Evolutionary conservation across 2,113 vertebrate genomes (phyloP).

Genomic region (Chrysochloris asiatica): DNA sequence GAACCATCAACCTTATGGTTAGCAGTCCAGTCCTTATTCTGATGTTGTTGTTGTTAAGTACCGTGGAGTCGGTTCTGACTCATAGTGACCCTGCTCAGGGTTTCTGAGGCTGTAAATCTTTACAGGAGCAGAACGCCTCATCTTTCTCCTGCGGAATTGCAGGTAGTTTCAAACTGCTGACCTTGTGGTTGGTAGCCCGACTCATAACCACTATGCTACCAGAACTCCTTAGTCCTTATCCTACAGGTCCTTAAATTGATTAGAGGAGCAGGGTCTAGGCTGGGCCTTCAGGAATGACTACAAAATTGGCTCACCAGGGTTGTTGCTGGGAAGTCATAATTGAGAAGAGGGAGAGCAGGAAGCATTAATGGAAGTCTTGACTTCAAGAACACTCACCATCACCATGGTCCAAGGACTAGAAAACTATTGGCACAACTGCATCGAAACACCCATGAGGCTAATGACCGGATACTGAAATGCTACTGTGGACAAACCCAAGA

Average conservation of each 20-base stretch:
- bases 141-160: no score
- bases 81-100: no score
- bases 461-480: neutral
- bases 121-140: no score
- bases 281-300: neutral
- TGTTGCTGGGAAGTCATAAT: neutral
- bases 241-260: neutral
- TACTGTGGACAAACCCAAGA: neutral
- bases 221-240: no score
- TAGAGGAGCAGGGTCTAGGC: neutral
- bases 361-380: neutral
- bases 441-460: neutral
- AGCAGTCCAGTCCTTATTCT: no score
- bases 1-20: no score
- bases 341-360: neutral
- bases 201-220: no score
- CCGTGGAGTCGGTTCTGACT: no score
- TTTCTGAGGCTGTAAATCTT: no score
- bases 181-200: no score
- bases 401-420: conserved; percentile 10
- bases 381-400: neutral
- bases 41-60: no score
- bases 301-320: neutral
- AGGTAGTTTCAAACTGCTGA: no score
- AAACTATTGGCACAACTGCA: neutral